Percentiles rank a stretch among this genome's conserved stretches.
Evolutionary conservation across 2,888 invertebrate genomes (phyloP).

Genomic region (Sphaerophoria taeniata): DNA sequence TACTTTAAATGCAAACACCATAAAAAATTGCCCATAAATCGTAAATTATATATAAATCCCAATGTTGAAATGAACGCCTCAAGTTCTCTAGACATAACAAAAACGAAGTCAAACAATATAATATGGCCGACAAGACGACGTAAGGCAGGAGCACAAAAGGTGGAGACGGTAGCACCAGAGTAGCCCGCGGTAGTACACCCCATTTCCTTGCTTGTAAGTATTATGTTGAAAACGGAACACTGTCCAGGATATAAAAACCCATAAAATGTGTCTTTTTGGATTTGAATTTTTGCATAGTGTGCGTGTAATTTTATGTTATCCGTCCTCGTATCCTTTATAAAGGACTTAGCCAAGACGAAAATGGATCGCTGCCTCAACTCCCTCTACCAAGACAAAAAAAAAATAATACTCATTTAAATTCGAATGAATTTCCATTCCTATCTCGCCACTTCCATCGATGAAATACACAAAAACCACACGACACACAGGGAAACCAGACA

Average conservation of each 20-base stretch:
- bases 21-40: constrained; percentile 67
- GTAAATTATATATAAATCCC: constrained; percentile 39
- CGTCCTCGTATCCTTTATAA: constrained; percentile 14
- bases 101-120: constrained; percentile 37
- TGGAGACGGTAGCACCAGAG: not conserved
- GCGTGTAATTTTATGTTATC: constrained; percentile 66
- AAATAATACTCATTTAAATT: constrained; percentile 60
- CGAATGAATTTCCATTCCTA: constrained; percentile 62
- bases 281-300: constrained; percentile 56
- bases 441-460: constrained; percentile 25
- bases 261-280: constrained; percentile 58
- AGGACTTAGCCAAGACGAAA: constrained; percentile 25
- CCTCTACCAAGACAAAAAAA: not conserved
- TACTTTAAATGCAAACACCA: constrained; percentile 51
- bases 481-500: not conserved
- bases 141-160: not conserved
- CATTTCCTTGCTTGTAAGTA: constrained; percentile 3
- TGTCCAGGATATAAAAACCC: constrained; percentile 60
- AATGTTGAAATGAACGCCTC: constrained; percentile 54
- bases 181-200: constrained; percentile 15
- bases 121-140: not conserved
- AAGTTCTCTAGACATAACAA: constrained; percentile 45
- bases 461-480: not conserved
- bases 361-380: constrained; percentile 12
- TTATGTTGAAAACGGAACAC: constrained; percentile 22